Evolutionary conservation across 2,113 vertebrate genomes (phyloP).

Genomic region (Pandion haliaetus): DNA sequence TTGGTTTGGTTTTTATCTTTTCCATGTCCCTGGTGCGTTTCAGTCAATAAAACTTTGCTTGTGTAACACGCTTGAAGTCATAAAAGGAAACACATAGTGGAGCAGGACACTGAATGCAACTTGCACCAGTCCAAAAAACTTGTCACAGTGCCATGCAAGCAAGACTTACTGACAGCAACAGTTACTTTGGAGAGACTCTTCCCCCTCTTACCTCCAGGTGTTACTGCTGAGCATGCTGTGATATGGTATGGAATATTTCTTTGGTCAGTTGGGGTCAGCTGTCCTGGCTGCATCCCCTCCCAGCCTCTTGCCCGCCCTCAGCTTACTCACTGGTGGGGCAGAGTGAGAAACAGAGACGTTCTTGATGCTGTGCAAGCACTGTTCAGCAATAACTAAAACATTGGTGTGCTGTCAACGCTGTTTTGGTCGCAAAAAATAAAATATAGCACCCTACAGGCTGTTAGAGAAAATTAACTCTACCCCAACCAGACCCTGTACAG

Average conservation of each 20-base stretch:
- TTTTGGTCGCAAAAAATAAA: not conserved
- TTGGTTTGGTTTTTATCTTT: not conserved
- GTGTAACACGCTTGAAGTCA: not conserved
- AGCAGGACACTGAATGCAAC: fast-evolving
- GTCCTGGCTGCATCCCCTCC: not conserved
- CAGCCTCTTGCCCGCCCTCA: not conserved
- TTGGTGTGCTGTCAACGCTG: not conserved
- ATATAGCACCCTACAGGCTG: not conserved
- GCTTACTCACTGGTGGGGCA: not conserved
- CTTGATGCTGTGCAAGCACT: not conserved
- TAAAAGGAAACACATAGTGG: not conserved
- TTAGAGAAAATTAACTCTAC: not conserved
- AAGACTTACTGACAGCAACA: not conserved
- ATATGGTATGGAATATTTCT: not conserved
- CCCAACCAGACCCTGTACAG: not conserved
- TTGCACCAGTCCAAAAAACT: not conserved
- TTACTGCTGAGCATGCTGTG: not conserved
- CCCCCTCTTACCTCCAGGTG: fast-evolving
- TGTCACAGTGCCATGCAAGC: fast-evolving
- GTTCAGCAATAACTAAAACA: not conserved
- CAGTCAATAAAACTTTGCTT: not conserved
- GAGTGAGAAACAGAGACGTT: not conserved
- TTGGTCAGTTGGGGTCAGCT: not conserved
- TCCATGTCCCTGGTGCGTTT: not conserved
- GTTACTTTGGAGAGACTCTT: not conserved